A percentile compares a stretch with the other conserved stretches of the same genome.
These are phyloP conservation scores for Odontamblyopus rebecca DNA, from an alignment of 2,797 vertebrate genomes.

Conservation along the genomic window DNA sequence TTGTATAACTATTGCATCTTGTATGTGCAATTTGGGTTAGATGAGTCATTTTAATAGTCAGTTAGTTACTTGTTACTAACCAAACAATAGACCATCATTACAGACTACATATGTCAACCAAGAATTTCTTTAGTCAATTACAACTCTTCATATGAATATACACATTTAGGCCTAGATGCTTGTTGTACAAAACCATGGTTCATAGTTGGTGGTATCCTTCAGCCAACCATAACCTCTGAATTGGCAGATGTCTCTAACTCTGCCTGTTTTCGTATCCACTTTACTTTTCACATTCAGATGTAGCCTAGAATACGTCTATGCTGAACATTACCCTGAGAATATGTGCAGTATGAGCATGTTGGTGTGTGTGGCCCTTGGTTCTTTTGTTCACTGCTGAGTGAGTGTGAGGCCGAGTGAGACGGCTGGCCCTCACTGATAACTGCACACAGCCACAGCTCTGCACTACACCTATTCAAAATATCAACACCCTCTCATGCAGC, in stretches of 20 bases:
- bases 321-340: slow-evolving; percentile 3
- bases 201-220: no score
- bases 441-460: slow-evolving; percentile 48
- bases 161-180: no score
- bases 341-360: slow-evolving; percentile 8
- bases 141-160: no score
- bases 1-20: no score
- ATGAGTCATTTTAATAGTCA: no score
- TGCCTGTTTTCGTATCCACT: not conserved
- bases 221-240: no score
- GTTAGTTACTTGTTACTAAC: no score
- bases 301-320: not conserved
- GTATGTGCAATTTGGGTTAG: no score
- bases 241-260: not conserved
- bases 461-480: slow-evolving; percentile 40
- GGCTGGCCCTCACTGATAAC: slow-evolving; percentile 80
- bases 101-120: no score
- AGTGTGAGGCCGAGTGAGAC: slow-evolving; percentile 78
- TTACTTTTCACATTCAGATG: not conserved
- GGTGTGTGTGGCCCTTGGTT: slow-evolving; percentile 33
- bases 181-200: no score
- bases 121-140: no score
- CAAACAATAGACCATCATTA: no score
- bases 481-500: slow-evolving; percentile 6
- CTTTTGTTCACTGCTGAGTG: slow-evolving; percentile 73